These are phyloP conservation scores for Molossus molossus DNA, from an alignment of 2,797 vertebrate species.

Conservation along the genomic window DNA sequence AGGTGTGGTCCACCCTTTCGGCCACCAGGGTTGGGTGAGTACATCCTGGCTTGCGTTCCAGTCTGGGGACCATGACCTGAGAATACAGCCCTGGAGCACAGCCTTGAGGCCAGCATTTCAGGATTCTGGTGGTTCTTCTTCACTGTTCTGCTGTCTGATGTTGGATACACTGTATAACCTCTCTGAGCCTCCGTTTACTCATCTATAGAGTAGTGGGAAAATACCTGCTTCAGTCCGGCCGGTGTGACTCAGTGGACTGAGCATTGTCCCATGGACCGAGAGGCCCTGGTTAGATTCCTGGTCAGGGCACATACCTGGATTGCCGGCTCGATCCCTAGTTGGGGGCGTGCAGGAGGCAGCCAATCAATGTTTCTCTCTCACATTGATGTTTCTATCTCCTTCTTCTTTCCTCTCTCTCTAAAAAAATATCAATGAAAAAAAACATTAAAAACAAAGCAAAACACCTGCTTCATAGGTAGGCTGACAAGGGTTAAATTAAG, in stretches of 20 bases:
- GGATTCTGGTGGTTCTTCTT: neutral
- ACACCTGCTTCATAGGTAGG: neutral
- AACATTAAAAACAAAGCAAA: no score
- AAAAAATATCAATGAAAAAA: no score
- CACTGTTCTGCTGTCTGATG: neutral
- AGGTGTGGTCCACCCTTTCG: neutral
- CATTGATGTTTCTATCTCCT: no score
- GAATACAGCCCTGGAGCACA: neutral
- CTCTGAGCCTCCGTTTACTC: conserved; percentile 37
- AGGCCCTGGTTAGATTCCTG: no score
- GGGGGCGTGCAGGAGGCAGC: no score
- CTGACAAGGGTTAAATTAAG: neutral
- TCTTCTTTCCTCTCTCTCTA: no score
- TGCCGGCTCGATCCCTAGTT: no score
- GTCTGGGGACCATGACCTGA: neutral
- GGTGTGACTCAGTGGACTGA: no score
- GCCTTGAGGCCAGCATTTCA: neutral
- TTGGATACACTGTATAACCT: neutral
- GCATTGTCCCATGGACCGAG: no score
- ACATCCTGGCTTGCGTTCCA: neutral
- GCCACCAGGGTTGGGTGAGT: neutral
- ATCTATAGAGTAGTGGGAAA: conserved; percentile 46
- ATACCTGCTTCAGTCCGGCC: neutral
- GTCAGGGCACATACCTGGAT: no score
- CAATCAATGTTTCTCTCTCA: no score